A percentile compares a stretch with the other conserved stretches of the same genome.
These are phyloP conservation scores for Stegastes partitus DNA, from an alignment of 2,113 vertebrate genomes.

Conservation along the genomic window DNA sequence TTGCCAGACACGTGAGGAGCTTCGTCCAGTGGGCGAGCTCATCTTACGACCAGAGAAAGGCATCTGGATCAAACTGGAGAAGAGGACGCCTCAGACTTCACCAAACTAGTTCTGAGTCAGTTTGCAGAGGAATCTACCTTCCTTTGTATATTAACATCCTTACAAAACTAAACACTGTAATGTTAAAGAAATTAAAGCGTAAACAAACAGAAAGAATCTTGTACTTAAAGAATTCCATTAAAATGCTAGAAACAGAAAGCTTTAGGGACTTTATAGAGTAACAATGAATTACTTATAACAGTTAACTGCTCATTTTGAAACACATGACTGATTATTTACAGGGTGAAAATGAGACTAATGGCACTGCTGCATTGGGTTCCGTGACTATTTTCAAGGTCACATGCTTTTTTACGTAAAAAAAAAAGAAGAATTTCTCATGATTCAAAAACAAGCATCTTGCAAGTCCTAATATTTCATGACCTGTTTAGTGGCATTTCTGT, in stretches of 20 bases:
- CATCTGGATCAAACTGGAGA: conserved; percentile 91
- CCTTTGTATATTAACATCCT: no score
- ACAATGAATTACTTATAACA: no score
- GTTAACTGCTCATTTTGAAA: not conserved
- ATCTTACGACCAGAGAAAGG: conserved; percentile 92
- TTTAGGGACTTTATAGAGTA: no score
- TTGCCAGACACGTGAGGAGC: conserved; percentile 88
- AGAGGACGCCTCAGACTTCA: conserved; percentile 55
- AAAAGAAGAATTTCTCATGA: not conserved
- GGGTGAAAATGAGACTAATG: not conserved
- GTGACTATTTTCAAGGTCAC: not conserved
- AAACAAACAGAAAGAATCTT: no score
- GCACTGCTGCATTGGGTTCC: not conserved
- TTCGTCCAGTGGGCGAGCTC: conserved; percentile 87
- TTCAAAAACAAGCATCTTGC: not conserved
- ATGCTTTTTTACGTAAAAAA: not conserved
- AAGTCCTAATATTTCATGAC: not conserved
- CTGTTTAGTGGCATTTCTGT: not conserved
- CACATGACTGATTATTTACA: not conserved
- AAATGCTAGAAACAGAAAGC: not conserved
- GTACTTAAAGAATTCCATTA: no score
- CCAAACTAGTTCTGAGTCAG: not conserved
- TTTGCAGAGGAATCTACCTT: not conserved
- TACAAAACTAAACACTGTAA: no score
- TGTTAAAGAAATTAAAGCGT: no score